phyloP scores from a whole-genome alignment of 1,140 invertebrate species.

The Steinernema feltiae region DNA sequence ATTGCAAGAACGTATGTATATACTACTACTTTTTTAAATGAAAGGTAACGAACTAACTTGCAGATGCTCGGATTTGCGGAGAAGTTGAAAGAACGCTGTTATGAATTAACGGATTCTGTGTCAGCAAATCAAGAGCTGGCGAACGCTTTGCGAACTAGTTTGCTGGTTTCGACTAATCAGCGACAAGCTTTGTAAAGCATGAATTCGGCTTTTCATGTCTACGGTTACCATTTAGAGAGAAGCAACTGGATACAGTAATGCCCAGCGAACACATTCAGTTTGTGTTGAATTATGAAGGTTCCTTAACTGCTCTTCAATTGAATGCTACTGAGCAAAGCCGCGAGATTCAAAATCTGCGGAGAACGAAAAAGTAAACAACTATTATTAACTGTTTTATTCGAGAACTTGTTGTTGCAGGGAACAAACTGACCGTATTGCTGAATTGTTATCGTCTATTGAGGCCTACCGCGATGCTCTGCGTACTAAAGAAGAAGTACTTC shows the following conservation, averaged over 20 bases:
- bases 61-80: background rate
- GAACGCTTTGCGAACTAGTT: background rate
- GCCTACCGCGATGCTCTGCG: conserved; percentile 37
- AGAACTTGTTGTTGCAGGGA: background rate
- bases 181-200: background rate
- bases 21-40: background rate
- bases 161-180: conserved; percentile 2
- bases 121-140: conserved; percentile 5
- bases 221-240: conserved; percentile 5
- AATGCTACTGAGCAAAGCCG: conserved; percentile 1
- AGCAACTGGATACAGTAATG: background rate
- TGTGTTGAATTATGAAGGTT: conserved; percentile 1
- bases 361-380: background rate
- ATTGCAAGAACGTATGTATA: conserved; percentile 2
- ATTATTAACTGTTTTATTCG: background rate
- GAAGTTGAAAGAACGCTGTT: conserved; percentile 10
- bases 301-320: conserved; percentile 3
- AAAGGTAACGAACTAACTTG: background rate
- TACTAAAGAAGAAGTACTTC: conserved; percentile 38
- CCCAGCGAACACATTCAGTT: conserved; percentile 15
- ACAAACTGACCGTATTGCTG: background rate
- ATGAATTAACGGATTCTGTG: conserved; percentile 14
- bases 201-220: no score
- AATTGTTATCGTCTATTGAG: conserved; percentile 28
- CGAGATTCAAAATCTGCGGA: conserved; percentile 1